These are phyloP conservation scores for Silurus aristotelis DNA, from an alignment of 2,797 vertebrate genomes.

Conservation along the genomic window DNA sequence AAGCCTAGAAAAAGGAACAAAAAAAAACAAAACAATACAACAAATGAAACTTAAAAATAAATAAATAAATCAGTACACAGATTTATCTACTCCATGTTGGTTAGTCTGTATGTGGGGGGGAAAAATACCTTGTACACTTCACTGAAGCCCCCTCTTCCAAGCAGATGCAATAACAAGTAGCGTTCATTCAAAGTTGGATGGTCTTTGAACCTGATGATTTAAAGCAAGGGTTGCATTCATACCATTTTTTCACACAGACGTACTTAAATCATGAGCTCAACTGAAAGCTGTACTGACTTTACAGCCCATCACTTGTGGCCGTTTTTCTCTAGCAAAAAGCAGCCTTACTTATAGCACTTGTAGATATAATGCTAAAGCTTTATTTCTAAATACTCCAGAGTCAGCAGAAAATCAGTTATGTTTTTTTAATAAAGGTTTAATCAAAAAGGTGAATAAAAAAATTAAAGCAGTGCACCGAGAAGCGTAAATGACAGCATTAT, in stretches of 20 bases:
- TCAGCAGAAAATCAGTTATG: neutral
- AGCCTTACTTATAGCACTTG: neutral
- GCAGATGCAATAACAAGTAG: constrained; percentile 93
- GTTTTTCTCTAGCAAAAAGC: neutral
- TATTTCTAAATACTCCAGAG: neutral
- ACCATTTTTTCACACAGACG: neutral
- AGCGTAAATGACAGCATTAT: constrained; percentile 26
- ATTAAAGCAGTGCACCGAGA: neutral
- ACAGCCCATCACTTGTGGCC: neutral
- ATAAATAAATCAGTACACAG: neutral
- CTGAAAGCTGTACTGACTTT: neutral
- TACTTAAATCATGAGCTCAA: neutral
- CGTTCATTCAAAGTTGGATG: constrained; percentile 96
- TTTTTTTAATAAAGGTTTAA: neutral
- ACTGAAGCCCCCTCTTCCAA: constrained; percentile 97
- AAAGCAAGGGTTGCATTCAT: neutral
- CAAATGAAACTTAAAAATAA: neutral
- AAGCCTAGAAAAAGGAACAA: constrained; percentile 76
- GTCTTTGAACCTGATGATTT: constrained; percentile 89
- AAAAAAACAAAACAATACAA: neutral
- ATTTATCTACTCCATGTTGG: neutral
- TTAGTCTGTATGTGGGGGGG: neutral
- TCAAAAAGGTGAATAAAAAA: neutral
- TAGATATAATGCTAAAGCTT: neutral
- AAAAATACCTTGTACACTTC: constrained; percentile 92